phyloP scores from a whole-genome alignment of 2,797 vertebrate genomes.

The Trematomus bernacchii region DNA sequence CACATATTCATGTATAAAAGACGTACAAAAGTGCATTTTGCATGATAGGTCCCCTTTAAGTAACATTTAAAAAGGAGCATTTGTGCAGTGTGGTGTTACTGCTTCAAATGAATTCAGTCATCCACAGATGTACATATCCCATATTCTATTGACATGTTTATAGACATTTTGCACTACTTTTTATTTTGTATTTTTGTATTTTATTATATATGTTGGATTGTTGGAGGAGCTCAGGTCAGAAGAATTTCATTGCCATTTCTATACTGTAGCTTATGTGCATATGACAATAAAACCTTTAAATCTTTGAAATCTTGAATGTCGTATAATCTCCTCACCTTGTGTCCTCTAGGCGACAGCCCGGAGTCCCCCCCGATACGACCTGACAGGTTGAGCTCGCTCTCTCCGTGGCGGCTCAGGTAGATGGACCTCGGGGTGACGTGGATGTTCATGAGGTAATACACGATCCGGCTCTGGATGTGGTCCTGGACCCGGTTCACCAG shows the following conservation, averaged over 20 bases:
- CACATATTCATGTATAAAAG: too few species aligned
- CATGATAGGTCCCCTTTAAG: neutral
- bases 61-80: neutral
- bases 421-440: slow-evolving; percentile 91
- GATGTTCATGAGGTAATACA: slow-evolving; percentile 97
- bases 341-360: slow-evolving; percentile 85
- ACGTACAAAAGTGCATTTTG: too few species aligned
- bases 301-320: too few species aligned
- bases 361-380: slow-evolving; percentile 92
- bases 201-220: too few species aligned
- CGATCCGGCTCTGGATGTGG: slow-evolving; percentile 92
- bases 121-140: too few species aligned
- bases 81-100: neutral
- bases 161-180: too few species aligned
- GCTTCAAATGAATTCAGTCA: neutral
- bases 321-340: slow-evolving; percentile 73
- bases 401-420: slow-evolving; percentile 93
- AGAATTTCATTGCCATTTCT: too few species aligned
- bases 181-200: too few species aligned
- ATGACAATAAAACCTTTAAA: too few species aligned
- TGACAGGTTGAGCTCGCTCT: slow-evolving; percentile 91
- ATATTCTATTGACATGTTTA: too few species aligned
- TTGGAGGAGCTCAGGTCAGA: too few species aligned
- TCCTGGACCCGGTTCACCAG: slow-evolving; percentile 91
- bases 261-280: too few species aligned